Base-by-base conservation (phyloP, 2,888 invertebrate genomes). In the Koerneria pararmatus region DNA sequence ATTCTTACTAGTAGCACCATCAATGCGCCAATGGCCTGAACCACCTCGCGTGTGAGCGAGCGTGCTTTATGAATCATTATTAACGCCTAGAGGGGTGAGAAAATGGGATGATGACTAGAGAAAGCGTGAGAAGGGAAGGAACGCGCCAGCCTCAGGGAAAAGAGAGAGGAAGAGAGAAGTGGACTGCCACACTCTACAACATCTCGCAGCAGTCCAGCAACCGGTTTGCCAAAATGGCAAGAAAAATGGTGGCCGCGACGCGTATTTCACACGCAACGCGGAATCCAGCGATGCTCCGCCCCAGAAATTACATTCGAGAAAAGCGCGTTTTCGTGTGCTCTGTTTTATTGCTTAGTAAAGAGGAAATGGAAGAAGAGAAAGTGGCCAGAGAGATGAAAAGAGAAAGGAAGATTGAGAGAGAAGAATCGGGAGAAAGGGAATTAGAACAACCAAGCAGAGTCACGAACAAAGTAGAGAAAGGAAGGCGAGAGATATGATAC, bases 121-220 rank as follows among this genome's bases (percentile, higher is more conserved):
- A 59, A 46, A 3, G 35, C 11, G 56, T n/a, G 15, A 24, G 57
- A 3, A 8, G 22, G 3, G n/a, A 46, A 41, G 41, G 15, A 48
- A 15, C 27, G 32, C 48, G 29, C 48, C 24, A 31, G 60, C 48
- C 46, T 35, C 58, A 27, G 53, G 53, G 53, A 53, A 53, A 35
- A 57, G 57, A 35, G 5, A 54, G 54, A 22, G 54, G n/a, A n/a
- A n/a, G n/a, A 24, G 22, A 19, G 29, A 22, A 22, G 54, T 32
- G 54, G 29, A 54, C 48, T 48, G 19, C 46, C 48, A 22, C 29
- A 41, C 32, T 32, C 48, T 48, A 8, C 31, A 8, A 27, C n/a
- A n/a, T 15, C 51, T 51, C 51, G n/a, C 22, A n/a, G 22, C 19
- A 19, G 11, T 46, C 11, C 46, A 15, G 46, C 46, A 46, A 46